phyloP scores from a whole-genome alignment of 2,797 vertebrate species.

The Dryobates pubescens region DNA sequence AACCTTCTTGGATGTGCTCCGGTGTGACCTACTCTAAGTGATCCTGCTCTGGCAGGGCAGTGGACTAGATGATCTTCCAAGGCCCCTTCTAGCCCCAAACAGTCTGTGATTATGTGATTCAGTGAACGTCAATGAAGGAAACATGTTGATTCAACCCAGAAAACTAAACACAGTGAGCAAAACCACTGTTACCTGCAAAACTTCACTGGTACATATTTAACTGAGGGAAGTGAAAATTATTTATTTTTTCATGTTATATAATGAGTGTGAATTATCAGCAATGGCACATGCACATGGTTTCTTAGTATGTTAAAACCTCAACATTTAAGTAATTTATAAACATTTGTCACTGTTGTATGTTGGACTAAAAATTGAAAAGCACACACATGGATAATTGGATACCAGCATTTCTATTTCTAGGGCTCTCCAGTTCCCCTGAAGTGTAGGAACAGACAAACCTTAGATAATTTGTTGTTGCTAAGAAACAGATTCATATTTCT shows the following conservation, averaged over 20 bases:
- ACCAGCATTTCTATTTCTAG: background rate
- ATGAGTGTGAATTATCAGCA: background rate
- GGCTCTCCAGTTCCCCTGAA: background rate
- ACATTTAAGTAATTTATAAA: background rate
- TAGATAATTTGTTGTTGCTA: background rate
- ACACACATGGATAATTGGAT: background rate
- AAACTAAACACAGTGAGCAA: background rate
- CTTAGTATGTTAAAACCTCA: background rate
- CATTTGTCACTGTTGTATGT: rapidly evolving
- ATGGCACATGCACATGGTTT: rapidly evolving
- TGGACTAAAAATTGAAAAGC: background rate
- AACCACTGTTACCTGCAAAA: background rate
- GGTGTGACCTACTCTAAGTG: no score
- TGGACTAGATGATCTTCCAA: no score
- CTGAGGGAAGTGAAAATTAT: background rate
- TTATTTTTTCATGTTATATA: background rate
- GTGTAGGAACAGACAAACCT: background rate
- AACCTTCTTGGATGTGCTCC: no score
- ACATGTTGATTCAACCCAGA: background rate
- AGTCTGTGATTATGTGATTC: no score
- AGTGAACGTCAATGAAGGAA: background rate
- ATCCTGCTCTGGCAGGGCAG: no score
- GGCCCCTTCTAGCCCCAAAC: no score
- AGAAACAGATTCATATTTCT: background rate
- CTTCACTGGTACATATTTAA: background rate